Evolutionary conservation across 1,140 invertebrate species (phyloP), one percentile per base, ranked within the genome.

Genomic region (Mizuhopecten yessoensis): DNA sequence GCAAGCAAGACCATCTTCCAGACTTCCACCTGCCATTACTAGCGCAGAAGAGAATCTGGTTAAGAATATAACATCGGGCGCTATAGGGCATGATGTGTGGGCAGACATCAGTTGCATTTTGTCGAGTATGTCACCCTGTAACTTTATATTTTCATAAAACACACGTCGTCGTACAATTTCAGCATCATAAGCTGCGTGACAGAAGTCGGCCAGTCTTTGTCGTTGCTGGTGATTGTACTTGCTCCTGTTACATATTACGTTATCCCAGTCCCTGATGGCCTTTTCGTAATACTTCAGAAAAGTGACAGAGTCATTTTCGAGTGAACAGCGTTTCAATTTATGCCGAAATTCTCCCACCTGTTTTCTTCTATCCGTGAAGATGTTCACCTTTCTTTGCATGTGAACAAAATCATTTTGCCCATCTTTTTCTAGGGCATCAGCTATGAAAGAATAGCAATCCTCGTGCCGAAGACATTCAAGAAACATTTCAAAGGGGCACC

Each of bases 251-350:
- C 5, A n/a, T 29, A 29, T 75, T 29, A 75, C 11, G 29, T 29
- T 23, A n/a, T 75, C 11, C 57, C 57, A 75, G n/a, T 75, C 57
- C n/a, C 11, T 75, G n/a, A 75, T 75, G 57, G 57, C 57, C n/a
- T 75, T 75, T 29, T 75, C 57, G 57, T 75, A 75, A 11, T n/a
- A 3, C 29, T 75, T 29, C 57, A 29, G 57, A 29, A 75, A 75
- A 2, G 23, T 75, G n/a, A 13, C 57, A 75, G 29, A 75, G 29
- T 75, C 57, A 23, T 75, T 75, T 75, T 75, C 57, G n/a, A 29
- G 57, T 29, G 57, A 75, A 75, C 57, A 75, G 1, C 57, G 57
- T 75, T 75, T 75, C 57, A 75, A 29, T 75, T 75, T 75, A 75
- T 75, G 57, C n/a, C 57, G 57, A n/a, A 75, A 75, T 17, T 75